Evolutionary conservation across 2,797 vertebrate species (phyloP), one percentile per base, ranked within the genome.

Genomic region (Rhynchotus rufescens): DNA sequence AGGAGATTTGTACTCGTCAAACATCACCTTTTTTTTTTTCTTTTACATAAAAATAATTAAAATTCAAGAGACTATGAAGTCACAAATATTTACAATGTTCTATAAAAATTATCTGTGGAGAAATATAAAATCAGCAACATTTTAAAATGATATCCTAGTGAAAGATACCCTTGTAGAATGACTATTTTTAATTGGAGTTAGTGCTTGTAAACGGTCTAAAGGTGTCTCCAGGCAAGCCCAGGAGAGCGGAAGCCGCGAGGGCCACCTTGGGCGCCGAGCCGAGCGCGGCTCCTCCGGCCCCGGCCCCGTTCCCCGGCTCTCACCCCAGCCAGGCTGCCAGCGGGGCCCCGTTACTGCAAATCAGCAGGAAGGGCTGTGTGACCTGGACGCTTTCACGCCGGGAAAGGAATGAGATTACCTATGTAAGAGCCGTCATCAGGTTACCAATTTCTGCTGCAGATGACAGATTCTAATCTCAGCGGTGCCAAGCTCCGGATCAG

Each of bases 1-100:
- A 95, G 94, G 78, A 96, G 81, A 94, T 80, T 84, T 90, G 57
- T 93, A 85, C 92, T 95, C 96, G 96, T 96, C 89, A 96, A 97
- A 96, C 54, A 60, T 32, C 51, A 91, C 77, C 81, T 90, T 95
- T 88, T 84, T 78, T 51, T 1, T n/a, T 64, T n/a, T 64, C 69
- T 90, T 93, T 96, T 86, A 76, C 95, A 71, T 80, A 88, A 88
- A 95, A 96, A 68, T 81, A 89, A 94, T 68, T 87, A 59, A 32
- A 51, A 89, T 87, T 95, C 88, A 94, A 92, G 90, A 94, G 62
- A 77, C 38, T 25, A 6, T 88, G 52, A 85, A 96, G 93, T 95
- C 86, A 88, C 86, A 89, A 94, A 89, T 93, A 94, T 95, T 96
- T 94, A 87, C 61, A 88, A 71, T 76, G 81, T 72, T 32, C 47